Evolutionary conservation across 2,797 vertebrate genomes (phyloP).

Genomic region (Mormyrops attenuatus): DNA sequence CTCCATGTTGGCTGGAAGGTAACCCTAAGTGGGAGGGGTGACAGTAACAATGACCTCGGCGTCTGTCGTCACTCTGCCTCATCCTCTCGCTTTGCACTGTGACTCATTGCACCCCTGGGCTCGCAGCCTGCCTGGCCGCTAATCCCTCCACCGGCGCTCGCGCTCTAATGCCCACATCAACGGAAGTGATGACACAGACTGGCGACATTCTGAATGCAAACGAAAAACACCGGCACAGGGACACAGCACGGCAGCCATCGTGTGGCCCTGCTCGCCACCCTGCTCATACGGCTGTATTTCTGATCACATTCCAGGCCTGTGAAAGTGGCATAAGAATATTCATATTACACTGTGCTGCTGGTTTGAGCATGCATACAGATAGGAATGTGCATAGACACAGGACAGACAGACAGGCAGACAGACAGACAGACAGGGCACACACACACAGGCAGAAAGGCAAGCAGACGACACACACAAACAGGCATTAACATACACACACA

Average conservation of each 20-base stretch:
- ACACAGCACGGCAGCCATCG: not conserved
- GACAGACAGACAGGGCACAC: not conserved
- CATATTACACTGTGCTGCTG: not conserved
- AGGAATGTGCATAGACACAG: not conserved
- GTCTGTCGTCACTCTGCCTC: not conserved
- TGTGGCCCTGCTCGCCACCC: not conserved
- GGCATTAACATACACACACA: not conserved
- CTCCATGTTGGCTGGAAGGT: slow-evolving; percentile 90
- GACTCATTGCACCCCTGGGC: not conserved
- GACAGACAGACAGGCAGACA: not conserved
- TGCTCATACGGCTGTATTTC: not conserved
- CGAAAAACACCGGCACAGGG: too few relatives aligned
- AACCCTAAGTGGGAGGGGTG: slow-evolving; percentile 67
- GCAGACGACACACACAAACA: not conserved
- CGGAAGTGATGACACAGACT: not conserved
- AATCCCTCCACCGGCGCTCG: not conserved
- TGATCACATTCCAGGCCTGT: not conserved
- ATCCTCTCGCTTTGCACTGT: not conserved
- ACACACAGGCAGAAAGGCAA: not conserved
- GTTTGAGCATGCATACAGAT: not conserved
- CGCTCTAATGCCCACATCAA: not conserved
- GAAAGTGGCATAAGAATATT: not conserved
- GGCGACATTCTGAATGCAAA: not conserved
- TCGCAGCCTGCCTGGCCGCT: not conserved
- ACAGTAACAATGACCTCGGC: not conserved